Evolutionary conservation across 2,113 vertebrate genomes (phyloP).

Genomic region (Amazona guildingii): DNA sequence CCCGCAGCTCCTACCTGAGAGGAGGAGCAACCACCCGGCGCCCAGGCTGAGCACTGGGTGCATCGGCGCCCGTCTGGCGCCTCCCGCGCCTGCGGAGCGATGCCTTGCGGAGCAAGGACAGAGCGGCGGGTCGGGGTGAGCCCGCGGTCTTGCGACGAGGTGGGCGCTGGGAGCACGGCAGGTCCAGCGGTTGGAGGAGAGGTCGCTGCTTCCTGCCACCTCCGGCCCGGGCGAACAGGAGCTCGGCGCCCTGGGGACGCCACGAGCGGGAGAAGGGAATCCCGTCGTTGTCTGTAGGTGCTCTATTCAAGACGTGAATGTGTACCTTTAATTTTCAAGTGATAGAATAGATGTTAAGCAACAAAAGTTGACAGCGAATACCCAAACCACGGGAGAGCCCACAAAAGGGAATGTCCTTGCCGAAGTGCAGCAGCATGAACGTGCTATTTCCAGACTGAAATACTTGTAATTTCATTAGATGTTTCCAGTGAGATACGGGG

Average conservation of each 20-base stretch:
- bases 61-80: not conserved
- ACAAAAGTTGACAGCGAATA: not conserved
- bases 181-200: not conserved
- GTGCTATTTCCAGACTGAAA: slow-evolving; percentile 18
- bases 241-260: not conserved
- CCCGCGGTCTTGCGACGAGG: not conserved
- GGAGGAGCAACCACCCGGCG: not conserved
- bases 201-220: not conserved
- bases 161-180: not conserved
- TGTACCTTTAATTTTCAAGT: not conserved
- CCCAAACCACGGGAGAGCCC: not conserved
- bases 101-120: not conserved
- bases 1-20: not conserved
- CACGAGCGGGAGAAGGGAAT: not conserved
- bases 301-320: not conserved
- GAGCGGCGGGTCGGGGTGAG: not conserved
- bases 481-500: slow-evolving; percentile 8
- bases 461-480: slow-evolving; percentile 52
- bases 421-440: not conserved
- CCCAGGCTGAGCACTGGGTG: not conserved
- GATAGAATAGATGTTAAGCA: not conserved
- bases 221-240: not conserved
- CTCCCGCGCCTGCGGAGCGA: not conserved
- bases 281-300: not conserved
- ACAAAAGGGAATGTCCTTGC: not conserved